Conservation (phyloP, 2,888 invertebrate species). For the Steinernema scapterisci region DNA sequence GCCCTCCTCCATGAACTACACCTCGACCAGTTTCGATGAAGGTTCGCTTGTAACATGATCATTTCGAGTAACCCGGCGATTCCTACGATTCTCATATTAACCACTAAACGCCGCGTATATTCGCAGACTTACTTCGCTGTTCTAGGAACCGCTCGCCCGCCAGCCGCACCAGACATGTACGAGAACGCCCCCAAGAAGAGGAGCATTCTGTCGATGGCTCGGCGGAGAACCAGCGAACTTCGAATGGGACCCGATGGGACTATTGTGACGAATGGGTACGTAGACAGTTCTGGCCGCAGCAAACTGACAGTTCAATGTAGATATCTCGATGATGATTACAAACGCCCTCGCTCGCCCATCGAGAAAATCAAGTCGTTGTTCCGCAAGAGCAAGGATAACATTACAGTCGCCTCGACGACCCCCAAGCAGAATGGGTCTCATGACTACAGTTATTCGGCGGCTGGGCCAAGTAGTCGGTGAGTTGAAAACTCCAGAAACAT, state of each 20-base stretch:
- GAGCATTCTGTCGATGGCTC: conserved; percentile 47
- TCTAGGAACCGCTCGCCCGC: background rate
- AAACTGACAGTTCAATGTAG: conserved; percentile 8
- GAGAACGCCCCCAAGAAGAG: conserved; percentile 45
- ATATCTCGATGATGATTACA: conserved; percentile 52
- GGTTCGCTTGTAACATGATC: conserved; percentile 9
- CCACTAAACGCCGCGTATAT: background rate
- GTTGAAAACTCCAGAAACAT: too few relatives aligned
- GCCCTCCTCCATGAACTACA: conserved; percentile 19
- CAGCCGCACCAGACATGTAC: background rate
- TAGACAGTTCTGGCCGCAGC: too few relatives aligned
- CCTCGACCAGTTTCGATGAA: conserved; percentile 26
- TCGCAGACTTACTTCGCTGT: background rate
- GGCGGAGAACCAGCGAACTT: conserved; percentile 58
- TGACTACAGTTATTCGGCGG: conserved; percentile 15
- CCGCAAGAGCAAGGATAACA: conserved; percentile 43
- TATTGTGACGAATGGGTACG: conserved; percentile 49
- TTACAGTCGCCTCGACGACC: conserved; percentile 32
- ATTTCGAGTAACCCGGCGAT: too few relatives aligned
- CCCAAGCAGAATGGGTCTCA: conserved; percentile 32
- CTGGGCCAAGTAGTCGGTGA: conserved; percentile 19
- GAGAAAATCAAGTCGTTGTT: conserved; percentile 66
- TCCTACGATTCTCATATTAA: background rate
- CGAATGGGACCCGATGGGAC: conserved; percentile 60
- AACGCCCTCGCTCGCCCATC: conserved; percentile 64